phyloP scores from a whole-genome alignment of 2,888 invertebrate species.

The Koerneria pararmatus region DNA sequence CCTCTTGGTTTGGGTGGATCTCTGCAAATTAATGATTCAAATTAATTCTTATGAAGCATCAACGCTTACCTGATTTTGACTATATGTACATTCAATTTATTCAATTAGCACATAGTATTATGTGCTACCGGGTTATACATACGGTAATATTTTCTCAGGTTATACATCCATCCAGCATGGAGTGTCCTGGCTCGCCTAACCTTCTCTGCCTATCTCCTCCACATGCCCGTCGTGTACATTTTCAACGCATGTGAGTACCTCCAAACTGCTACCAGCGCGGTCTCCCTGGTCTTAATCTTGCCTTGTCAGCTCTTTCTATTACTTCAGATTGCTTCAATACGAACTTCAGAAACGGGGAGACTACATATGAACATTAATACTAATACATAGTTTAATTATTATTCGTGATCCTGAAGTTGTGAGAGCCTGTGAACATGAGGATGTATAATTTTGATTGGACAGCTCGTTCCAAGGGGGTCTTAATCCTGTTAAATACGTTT shows the following conservation, averaged over 20 bases:
- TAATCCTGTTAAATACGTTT: too few relatives aligned
- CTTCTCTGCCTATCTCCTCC: conserved; percentile 52
- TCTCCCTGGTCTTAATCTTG: conserved; percentile 44
- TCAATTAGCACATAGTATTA: too few relatives aligned
- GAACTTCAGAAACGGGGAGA: too few relatives aligned
- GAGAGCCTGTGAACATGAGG: background rate
- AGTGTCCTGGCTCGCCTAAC: conserved; percentile 48
- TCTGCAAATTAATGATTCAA: too few relatives aligned
- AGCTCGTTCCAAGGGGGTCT: too few relatives aligned
- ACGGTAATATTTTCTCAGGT: conserved; percentile 32
- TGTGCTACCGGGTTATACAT: too few relatives aligned
- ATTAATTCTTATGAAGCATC: too few relatives aligned
- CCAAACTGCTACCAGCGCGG: conserved; percentile 44
- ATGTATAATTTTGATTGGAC: background rate
- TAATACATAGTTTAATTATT: too few relatives aligned
- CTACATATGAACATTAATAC: too few relatives aligned
- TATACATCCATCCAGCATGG: conserved; percentile 35
- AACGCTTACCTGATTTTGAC: too few relatives aligned
- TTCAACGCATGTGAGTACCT: conserved; percentile 50
- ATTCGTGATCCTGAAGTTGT: background rate
- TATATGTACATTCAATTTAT: too few relatives aligned
- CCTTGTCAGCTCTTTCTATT: conserved; percentile 2
- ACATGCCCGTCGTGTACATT: conserved; percentile 56
- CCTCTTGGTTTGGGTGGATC: too few relatives aligned
- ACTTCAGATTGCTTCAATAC: background rate